Evolutionary conservation across 1,140 invertebrate genomes (phyloP).

Genomic region (Hypsibius dujardini): DNA sequence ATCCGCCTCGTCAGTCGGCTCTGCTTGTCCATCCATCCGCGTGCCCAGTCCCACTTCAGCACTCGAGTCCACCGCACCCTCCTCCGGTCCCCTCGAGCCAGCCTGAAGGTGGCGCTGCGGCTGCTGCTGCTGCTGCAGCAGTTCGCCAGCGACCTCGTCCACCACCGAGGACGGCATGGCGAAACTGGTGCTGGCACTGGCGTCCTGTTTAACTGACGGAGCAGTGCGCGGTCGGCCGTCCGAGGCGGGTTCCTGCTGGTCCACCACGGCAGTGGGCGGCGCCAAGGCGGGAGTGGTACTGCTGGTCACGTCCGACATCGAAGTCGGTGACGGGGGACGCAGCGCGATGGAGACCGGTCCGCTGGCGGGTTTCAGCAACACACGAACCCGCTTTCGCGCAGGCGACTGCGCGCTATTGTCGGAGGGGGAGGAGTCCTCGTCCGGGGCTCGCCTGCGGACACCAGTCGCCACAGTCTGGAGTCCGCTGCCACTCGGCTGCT

Average conservation of each 20-base stretch:
- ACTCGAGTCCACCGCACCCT: conserved; percentile 8
- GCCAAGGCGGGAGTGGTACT: neutral
- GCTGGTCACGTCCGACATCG: conserved; percentile 9
- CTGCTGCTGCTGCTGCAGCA: too few relatives aligned
- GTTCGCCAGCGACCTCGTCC: neutral
- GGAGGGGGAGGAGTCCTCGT: neutral
- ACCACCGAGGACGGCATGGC: neutral
- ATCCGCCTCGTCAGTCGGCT: too few relatives aligned
- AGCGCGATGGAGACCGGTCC: neutral
- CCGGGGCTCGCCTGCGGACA: neutral
- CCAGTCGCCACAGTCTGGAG: neutral
- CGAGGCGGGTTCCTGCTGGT: neutral
- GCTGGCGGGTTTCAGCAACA: neutral
- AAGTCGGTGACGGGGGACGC: conserved; percentile 11
- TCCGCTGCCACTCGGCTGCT: neutral
- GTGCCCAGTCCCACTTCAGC: neutral
- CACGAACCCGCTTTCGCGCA: neutral
- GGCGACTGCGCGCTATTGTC: neutral
- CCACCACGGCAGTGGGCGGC: neutral
- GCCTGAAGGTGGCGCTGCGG: neutral
- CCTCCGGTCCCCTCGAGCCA: neutral
- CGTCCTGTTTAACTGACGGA: neutral
- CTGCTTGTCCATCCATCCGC: too few relatives aligned
- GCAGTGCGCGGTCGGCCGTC: neutral
- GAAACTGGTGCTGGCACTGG: neutral